These are phyloP conservation scores for Etheostoma cragini DNA, from an alignment of 2,113 vertebrate species.

Conservation along the genomic window DNA sequence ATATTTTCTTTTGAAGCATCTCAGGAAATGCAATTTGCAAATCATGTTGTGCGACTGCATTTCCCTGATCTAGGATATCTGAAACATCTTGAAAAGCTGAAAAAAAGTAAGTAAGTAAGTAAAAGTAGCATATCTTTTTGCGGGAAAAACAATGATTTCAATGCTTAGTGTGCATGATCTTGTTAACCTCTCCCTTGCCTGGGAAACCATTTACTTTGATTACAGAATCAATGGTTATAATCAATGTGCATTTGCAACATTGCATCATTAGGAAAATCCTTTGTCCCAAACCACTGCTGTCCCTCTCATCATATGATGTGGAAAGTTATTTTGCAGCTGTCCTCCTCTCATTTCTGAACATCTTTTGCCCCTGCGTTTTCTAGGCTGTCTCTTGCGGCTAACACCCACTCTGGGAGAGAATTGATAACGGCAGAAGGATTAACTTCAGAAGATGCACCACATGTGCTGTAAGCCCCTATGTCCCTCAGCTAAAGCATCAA, in stretches of 20 bases:
- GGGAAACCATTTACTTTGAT: conserved; percentile 34
- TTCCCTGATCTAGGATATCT: not conserved
- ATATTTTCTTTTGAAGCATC: not conserved
- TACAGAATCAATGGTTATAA: conserved; percentile 48
- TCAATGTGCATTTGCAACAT: conserved; percentile 43
- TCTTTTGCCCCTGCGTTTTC: conserved; percentile 29
- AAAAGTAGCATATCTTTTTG: not conserved
- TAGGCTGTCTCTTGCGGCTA: conserved; percentile 23
- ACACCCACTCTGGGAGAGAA: conserved; percentile 40
- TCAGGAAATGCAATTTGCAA: conserved; percentile 9
- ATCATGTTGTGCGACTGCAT: not conserved
- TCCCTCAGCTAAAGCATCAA: conserved; percentile 30
- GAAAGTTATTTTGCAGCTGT: conserved; percentile 41
- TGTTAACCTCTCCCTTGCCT: conserved; percentile 20
- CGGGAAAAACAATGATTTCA: not conserved
- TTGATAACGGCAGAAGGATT: conserved; percentile 57
- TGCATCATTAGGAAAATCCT: conserved; percentile 44
- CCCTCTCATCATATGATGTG: conserved; percentile 33
- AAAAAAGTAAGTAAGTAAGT: not conserved
- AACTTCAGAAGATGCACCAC: conserved; percentile 38
- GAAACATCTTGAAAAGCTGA: not conserved
- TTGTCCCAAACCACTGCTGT: conserved; percentile 15
- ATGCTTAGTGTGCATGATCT: conserved; percentile 10
- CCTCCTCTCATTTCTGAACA: conserved; percentile 32
- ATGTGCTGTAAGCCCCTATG: conserved; percentile 4